A percentile compares a stretch with the other conserved stretches of the same genome.
phyloP scores from a whole-genome alignment of 1,140 invertebrate genomes.

The Batillaria attramentaria region DNA sequence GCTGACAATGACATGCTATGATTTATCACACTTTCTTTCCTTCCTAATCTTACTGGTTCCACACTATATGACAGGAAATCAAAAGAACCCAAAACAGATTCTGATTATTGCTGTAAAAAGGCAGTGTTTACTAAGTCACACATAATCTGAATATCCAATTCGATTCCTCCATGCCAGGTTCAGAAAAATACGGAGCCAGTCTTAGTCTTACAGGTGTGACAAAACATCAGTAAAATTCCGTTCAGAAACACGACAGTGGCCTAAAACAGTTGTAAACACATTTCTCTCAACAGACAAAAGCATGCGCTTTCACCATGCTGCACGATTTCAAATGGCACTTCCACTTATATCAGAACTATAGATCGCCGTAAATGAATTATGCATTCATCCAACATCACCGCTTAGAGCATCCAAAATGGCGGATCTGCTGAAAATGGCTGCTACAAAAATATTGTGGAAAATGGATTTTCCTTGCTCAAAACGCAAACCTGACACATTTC shows the following conservation, averaged over 20 bases:
- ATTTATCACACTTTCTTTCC: too few species aligned
- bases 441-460: conserved; percentile 25
- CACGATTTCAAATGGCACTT: neutral
- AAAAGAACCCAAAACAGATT: too few species aligned
- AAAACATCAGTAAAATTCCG: neutral
- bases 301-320: neutral
- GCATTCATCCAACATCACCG: conserved; percentile 38
- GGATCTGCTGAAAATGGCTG: conserved; percentile 31
- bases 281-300: neutral
- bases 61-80: too few species aligned
- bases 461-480: conserved; percentile 17
- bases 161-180: too few species aligned
- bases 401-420: conserved; percentile 44
- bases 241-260: neutral
- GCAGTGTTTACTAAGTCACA: too few species aligned
- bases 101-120: too few species aligned
- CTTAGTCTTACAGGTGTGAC: neutral
- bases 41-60: too few species aligned
- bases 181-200: too few species aligned
- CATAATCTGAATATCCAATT: too few species aligned
- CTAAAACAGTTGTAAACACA: neutral
- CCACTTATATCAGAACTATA: conserved; percentile 36
- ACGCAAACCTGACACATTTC: too few species aligned
- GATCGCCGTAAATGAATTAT: conserved; percentile 45
- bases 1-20: too few species aligned